phyloP scores from a whole-genome alignment of 1,140 invertebrate species.

The Cotesia vestalis region DNA sequence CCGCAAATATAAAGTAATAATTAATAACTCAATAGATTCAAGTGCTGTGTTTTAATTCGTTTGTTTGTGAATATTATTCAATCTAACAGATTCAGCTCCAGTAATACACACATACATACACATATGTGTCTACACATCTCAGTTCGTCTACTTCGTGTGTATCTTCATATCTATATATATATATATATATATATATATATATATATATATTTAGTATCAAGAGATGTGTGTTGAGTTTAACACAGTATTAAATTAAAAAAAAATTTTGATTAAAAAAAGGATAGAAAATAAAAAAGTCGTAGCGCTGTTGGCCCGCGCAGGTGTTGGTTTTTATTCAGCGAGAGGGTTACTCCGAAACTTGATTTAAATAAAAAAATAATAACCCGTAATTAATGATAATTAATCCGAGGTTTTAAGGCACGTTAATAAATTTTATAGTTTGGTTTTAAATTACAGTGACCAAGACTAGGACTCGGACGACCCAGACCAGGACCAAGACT shows the following conservation, averaged over 20 bases:
- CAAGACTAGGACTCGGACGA: no score
- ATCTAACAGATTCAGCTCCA: no score
- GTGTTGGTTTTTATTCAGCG: conserved; percentile 46
- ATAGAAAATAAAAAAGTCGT: conserved; percentile 38
- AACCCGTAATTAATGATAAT: conserved; percentile 3
- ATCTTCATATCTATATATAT: no score
- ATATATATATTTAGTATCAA: neutral
- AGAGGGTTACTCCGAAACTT: conserved; percentile 39
- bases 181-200: neutral
- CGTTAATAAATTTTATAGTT: no score
- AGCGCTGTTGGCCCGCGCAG: conserved; percentile 48
- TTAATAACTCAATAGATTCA: neutral
- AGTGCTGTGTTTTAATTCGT: neutral
- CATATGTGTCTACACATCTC: neutral
- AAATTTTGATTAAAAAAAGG: conserved; percentile 16
- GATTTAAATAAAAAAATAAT: neutral
- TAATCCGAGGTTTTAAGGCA: neutral
- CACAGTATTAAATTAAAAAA: conserved; percentile 9
- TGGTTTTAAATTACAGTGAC: no score
- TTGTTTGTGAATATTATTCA: neutral
- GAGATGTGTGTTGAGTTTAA: conserved; percentile 4
- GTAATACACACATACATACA: neutral
- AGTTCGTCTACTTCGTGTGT: no score
- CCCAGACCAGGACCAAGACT: no score
- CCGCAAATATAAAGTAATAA: conserved; percentile 4